Evolutionary conservation across 2,888 invertebrate genomes (phyloP).

Genomic region (Lepidochrysops patricia): DNA sequence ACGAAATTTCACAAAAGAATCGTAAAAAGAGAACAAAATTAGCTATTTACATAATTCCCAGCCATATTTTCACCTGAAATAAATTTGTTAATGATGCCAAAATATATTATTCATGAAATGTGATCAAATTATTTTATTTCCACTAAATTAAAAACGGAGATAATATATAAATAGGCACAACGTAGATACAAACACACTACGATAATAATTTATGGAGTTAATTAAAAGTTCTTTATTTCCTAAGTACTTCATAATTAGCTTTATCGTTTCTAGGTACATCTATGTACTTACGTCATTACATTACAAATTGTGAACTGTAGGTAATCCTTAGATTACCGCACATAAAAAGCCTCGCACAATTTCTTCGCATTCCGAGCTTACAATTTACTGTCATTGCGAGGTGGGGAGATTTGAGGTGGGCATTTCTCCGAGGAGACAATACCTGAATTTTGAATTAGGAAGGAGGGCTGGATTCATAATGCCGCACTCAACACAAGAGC

Average conservation of each 20-base stretch:
- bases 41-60: neutral
- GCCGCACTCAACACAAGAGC: conserved; percentile 58
- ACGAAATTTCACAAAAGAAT: neutral
- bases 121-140: neutral
- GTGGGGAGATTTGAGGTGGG: neutral
- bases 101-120: conserved; percentile 6
- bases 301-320: no score
- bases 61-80: neutral
- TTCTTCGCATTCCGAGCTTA: no score
- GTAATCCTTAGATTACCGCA: no score
- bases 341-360: no score
- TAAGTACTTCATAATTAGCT: no score
- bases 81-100: conserved; percentile 19
- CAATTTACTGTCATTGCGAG: neutral
- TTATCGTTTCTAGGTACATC: no score
- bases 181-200: no score
- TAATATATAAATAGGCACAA: no score
- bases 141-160: no score
- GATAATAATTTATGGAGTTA: no score
- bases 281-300: no score
- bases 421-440: conserved; percentile 15
- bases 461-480: conserved; percentile 58
- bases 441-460: conserved; percentile 59
- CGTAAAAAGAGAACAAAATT: conserved; percentile 6
- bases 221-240: no score